These are phyloP conservation scores for Parapsyche elsis DNA, from an alignment of 1,140 invertebrate species.

Conservation along the genomic window DNA sequence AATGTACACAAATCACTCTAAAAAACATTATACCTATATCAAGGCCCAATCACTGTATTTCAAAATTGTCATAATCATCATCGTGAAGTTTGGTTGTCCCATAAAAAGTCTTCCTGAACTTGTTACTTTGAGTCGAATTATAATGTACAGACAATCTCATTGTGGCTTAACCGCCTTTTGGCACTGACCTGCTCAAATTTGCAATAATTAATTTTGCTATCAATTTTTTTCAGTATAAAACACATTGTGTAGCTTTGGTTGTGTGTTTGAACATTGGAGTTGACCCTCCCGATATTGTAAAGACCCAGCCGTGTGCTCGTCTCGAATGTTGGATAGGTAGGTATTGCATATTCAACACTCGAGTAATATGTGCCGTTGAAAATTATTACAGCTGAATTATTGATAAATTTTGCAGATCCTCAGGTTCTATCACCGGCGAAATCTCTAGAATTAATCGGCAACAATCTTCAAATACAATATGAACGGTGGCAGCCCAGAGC, in stretches of 20 bases:
- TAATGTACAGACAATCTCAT: too few species aligned
- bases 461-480: slow-evolving; percentile 94
- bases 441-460: slow-evolving; percentile 92
- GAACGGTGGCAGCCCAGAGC: slow-evolving; percentile 98
- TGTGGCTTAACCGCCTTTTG: not conserved
- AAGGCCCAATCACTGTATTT: too few species aligned
- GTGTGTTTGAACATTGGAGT: slow-evolving; percentile 98
- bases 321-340: slow-evolving; percentile 98
- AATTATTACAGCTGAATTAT: too few species aligned
- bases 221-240: slow-evolving; percentile 90
- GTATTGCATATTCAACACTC: slow-evolving; percentile 32
- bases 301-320: slow-evolving; percentile 95
- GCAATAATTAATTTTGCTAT: not conserved
- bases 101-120: not conserved
- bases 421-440: slow-evolving; percentile 89
- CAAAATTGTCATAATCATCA: too few species aligned
- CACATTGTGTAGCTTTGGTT: slow-evolving; percentile 98
- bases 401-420: slow-evolving; percentile 72
- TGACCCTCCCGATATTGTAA: slow-evolving; percentile 97
- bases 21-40: too few species aligned
- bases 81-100: not conserved
- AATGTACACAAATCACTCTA: too few species aligned
- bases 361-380: not conserved
- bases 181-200: not conserved
- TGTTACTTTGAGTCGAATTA: too few species aligned